phyloP scores from a whole-genome alignment of 2,888 invertebrate species.

The Polydrusus pterygomalis region DNA sequence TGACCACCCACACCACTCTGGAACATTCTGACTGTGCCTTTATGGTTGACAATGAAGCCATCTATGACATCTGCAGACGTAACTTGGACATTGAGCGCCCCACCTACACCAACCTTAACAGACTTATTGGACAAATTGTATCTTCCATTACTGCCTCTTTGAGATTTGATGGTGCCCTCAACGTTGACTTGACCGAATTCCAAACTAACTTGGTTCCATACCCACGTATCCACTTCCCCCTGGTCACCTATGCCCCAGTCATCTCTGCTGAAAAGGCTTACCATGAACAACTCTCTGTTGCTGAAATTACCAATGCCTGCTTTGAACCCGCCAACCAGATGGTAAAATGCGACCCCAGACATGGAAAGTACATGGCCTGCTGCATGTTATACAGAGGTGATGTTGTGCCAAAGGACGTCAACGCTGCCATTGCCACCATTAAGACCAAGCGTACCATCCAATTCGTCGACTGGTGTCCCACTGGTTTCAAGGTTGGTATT shows the following conservation, averaged over 20 bases:
- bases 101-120: constrained; percentile 96
- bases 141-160: constrained; percentile 95
- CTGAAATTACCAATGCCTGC: constrained; percentile 96
- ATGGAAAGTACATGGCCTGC: constrained; percentile 96
- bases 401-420: constrained; percentile 95
- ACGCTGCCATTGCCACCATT: constrained; percentile 96
- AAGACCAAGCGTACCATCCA: constrained; percentile 96
- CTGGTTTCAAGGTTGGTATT: constrained; percentile 88
- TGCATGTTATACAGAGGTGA: constrained; percentile 86
- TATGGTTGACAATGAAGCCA: constrained; percentile 95
- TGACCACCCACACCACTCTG: constrained; percentile 96
- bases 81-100: constrained; percentile 97
- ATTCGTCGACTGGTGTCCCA: constrained; percentile 94
- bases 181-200: constrained; percentile 96
- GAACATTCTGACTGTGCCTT: constrained; percentile 98
- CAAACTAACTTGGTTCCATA: constrained; percentile 97
- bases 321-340: constrained; percentile 98
- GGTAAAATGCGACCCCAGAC: constrained; percentile 94
- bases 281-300: constrained; percentile 93
- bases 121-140: constrained; percentile 96
- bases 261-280: constrained; percentile 96
- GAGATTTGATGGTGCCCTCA: constrained; percentile 94
- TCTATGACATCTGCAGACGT: constrained; percentile 94
- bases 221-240: constrained; percentile 96
- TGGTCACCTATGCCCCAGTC: constrained; percentile 93